A percentile compares a stretch with the other conserved stretches of the same genome.
Evolutionary conservation across 1,140 invertebrate species (phyloP).

Genomic region (Lepidurus apus): DNA sequence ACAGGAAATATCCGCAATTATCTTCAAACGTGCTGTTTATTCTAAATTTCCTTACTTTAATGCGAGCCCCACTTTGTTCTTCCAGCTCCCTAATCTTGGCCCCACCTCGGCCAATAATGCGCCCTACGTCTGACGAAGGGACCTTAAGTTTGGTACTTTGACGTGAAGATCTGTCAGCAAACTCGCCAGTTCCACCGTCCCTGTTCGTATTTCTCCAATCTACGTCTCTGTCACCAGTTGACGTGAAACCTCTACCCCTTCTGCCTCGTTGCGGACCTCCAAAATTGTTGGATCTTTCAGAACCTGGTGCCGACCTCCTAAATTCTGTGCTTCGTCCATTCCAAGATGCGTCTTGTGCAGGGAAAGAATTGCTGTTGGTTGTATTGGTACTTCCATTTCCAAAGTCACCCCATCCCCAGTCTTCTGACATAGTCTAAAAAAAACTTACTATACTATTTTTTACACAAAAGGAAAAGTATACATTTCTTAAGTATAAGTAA

Average conservation of each 20-base stretch:
- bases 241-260: neutral
- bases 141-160: constrained; percentile 37
- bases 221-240: neutral
- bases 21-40: neutral
- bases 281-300: neutral
- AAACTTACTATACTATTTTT: no score
- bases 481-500: no score
- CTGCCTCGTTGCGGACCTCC: neutral
- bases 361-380: neutral
- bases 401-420: no score
- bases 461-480: no score
- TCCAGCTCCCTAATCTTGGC: constrained; percentile 67
- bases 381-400: no score
- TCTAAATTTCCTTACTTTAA: constrained; percentile 46
- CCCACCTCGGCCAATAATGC: constrained; percentile 60
- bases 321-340: neutral
- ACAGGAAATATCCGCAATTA: neutral
- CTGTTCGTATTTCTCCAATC: neutral
- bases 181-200: neutral
- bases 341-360: neutral
- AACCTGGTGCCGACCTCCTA: neutral
- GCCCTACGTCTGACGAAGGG: constrained; percentile 44
- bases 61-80: constrained; percentile 53
- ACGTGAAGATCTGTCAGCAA: neutral
- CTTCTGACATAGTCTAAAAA: no score